A percentile compares a stretch with the other conserved stretches of the same genome.
phyloP scores from a whole-genome alignment of 2,113 vertebrate genomes.

The Ranitomeya imitator region DNA sequence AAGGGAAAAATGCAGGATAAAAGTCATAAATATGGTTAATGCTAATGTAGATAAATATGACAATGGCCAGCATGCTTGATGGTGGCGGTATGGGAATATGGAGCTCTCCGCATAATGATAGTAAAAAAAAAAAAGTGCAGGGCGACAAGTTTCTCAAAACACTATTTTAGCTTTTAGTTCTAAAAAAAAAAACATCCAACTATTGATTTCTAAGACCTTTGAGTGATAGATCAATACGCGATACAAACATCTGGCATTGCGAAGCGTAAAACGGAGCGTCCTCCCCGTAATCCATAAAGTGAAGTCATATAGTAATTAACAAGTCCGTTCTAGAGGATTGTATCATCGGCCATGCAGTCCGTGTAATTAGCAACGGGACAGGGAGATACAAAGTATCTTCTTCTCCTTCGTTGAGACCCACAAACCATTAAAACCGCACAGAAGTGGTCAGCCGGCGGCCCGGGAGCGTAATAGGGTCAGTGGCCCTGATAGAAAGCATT shows the following conservation, averaged over 20 bases:
- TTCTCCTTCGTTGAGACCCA: neutral
- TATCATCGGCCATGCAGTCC: no score
- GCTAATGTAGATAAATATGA: no score
- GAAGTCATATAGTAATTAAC: constrained; percentile 39
- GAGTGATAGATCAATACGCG: neutral
- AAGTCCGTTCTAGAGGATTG: neutral
- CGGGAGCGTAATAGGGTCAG: neutral
- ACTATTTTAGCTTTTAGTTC: neutral
- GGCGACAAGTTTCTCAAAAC: neutral
- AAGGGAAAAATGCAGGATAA: no score
- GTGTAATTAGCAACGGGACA: no score
- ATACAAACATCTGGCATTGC: neutral
- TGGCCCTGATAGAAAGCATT: neutral
- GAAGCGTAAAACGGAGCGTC: neutral
- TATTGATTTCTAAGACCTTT: neutral
- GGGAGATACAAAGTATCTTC: neutral
- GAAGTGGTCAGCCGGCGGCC: neutral
- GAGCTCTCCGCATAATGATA: neutral
- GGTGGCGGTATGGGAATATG: neutral
- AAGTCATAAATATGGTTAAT: no score
- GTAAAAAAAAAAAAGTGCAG: neutral
- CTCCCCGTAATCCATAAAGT: constrained; percentile 6
- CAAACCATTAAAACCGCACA: neutral
- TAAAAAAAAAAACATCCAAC: neutral
- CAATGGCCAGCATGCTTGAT: no score